Conservation (phyloP, 1,140 invertebrate genomes). For the Ditylenchus dipsaci region DNA sequence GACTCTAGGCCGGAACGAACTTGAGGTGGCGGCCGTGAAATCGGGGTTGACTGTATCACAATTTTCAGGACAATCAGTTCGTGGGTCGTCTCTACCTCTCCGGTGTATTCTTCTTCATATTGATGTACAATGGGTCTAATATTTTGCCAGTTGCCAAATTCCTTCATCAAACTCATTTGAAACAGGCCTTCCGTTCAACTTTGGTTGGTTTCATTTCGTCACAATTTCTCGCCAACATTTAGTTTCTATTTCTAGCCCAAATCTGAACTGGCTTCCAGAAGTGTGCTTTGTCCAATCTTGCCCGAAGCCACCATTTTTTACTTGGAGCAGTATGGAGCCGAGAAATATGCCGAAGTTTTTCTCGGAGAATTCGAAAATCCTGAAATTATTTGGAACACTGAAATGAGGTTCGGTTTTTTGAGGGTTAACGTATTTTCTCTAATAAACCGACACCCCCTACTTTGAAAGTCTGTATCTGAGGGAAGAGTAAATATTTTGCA, state of each 20-base stretch:
- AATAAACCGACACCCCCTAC: too few relatives aligned
- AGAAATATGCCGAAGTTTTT: slow-evolving; percentile 97
- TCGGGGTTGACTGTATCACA: neutral
- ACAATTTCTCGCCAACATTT: neutral
- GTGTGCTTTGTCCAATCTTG: slow-evolving; percentile 79
- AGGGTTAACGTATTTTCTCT: neutral
- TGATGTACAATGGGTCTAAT: slow-evolving; percentile 98
- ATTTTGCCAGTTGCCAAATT: slow-evolving; percentile 89
- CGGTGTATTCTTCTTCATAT: slow-evolving; percentile 95
- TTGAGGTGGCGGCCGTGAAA: too few relatives aligned
- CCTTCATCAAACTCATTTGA: slow-evolving; percentile 86
- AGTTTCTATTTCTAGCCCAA: slow-evolving; percentile 49
- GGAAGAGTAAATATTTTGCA: too few relatives aligned
- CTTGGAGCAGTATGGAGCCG: slow-evolving; percentile 92
- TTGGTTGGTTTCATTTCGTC: slow-evolving; percentile 2
- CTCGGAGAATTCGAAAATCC: slow-evolving; percentile 98
- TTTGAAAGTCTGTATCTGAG: too few relatives aligned
- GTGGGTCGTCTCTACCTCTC: slow-evolving; percentile 88
- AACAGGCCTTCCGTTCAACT: slow-evolving; percentile 72
- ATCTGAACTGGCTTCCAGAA: slow-evolving; percentile 56
- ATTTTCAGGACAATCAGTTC: slow-evolving; percentile 92
- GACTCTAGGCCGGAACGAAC: too few relatives aligned
- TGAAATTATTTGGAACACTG: slow-evolving; percentile 77
- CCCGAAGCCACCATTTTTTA: slow-evolving; percentile 99
- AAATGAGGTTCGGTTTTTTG: slow-evolving; percentile 15